A percentile compares a stretch with the other conserved stretches of the same genome.
These are phyloP conservation scores for Aptenodytes forsteri DNA, from an alignment of 2,113 vertebrate genomes.

Conservation along the genomic window DNA sequence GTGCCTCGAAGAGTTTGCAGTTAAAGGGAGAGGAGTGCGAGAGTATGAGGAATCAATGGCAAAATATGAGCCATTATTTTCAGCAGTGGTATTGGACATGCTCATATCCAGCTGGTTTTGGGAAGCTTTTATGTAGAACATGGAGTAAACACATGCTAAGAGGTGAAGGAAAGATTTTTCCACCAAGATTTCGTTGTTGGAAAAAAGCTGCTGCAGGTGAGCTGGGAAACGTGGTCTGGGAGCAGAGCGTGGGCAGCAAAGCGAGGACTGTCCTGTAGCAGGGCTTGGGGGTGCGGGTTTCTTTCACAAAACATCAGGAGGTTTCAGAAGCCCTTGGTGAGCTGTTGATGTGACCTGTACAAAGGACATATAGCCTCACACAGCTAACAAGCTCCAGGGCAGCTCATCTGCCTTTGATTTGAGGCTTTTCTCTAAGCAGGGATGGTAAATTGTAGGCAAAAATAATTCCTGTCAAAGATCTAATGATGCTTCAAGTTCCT, in stretches of 20 bases:
- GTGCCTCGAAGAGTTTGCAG: fast-evolving
- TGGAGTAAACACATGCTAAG: not conserved
- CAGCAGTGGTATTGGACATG: not conserved
- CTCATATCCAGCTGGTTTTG: not conserved
- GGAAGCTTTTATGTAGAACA: not conserved
- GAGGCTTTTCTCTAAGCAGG: not conserved
- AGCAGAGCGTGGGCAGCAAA: not conserved
- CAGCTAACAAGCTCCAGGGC: conserved; percentile 18
- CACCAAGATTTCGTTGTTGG: not conserved
- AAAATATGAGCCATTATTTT: not conserved
- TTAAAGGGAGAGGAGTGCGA: not conserved
- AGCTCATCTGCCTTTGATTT: conserved; percentile 16
- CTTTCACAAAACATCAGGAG: not conserved
- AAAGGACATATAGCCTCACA: not conserved
- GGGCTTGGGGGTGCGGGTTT: not conserved
- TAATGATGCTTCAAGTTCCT: conserved; percentile 29
- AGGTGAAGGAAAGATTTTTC: not conserved
- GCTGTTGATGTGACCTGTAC: not conserved
- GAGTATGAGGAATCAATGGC: not conserved
- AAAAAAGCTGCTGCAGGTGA: not conserved
- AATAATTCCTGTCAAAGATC: not conserved
- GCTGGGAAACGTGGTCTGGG: not conserved
- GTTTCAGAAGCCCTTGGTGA: not conserved
- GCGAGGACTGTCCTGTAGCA: not conserved
- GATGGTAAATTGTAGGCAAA: not conserved